A percentile compares a stretch with the other conserved stretches of the same genome.
Evolutionary conservation across 1,140 invertebrate species (phyloP).

Genomic region (Drosophila sucinea): DNA sequence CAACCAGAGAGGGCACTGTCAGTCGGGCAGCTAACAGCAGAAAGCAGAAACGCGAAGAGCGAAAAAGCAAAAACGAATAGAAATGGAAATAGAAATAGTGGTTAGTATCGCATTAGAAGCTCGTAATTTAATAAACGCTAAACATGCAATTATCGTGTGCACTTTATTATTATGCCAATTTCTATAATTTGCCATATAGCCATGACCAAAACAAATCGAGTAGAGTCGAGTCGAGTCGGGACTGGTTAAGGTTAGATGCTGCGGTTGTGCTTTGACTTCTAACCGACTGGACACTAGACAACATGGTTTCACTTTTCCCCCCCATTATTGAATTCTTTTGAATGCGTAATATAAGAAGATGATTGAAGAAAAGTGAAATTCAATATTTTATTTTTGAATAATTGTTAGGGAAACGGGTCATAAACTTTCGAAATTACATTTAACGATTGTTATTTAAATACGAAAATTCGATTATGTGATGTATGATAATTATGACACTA

Average conservation of each 20-base stretch:
- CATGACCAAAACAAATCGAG: conserved; percentile 55
- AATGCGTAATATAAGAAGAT: no score
- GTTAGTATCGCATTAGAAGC: conserved; percentile 75
- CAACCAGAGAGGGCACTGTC: conserved; percentile 39
- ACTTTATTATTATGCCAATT: conserved; percentile 82
- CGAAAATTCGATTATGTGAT: no score
- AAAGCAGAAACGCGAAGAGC: background rate
- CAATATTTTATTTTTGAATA: no score
- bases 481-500: no score
- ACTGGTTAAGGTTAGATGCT: conserved; percentile 52
- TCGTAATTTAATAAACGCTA: conserved; percentile 80
- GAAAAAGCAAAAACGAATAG: background rate
- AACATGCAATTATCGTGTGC: conserved; percentile 80
- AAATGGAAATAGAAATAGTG: conserved; percentile 15
- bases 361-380: background rate
- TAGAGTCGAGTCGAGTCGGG: conserved; percentile 38
- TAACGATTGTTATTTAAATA: no score
- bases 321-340: no score
- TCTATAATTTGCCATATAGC: conserved; percentile 71
- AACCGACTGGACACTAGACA: conserved; percentile 22
- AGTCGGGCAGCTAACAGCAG: conserved; percentile 17
- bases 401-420: no score
- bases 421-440: no score
- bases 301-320: background rate
- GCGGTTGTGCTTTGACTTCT: conserved; percentile 44